Base-by-base conservation (phyloP, 2,888 invertebrate genomes). In the Choreutis nemorana region DNA sequence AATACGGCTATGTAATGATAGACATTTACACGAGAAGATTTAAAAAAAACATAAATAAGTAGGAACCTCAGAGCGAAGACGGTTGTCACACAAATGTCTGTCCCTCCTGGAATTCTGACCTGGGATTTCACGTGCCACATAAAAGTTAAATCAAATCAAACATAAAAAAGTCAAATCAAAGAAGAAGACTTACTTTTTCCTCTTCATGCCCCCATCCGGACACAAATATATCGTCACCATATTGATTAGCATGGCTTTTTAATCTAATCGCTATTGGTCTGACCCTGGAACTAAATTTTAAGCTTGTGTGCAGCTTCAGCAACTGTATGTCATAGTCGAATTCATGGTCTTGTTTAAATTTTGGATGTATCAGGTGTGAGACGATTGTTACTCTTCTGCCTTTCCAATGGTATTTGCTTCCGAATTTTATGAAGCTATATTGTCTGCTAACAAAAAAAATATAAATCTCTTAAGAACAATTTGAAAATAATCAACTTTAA, bases 301-400 rank as follows among this genome's bases (percentile, higher is more conserved):
- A 31, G 1, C 31, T 32, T 11, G 46, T 42, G 1, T 34, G 28
- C 3, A 65, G 25, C 16, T 37, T 36, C 11, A 71, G 30, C 2
- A 72, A 37, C 29, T 70, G 72, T 0, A 64, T 33, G 23, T 72
- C 71, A n/a, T 50, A 70, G 26, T 70, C 67, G 15, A 66, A 72
- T 2, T 33, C 35, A 30, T 68, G 70, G 0, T 41, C 12, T 0
- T 30, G 21, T 4, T 48, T 37, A 31, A 55, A 71, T 2, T 44
- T 33, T 0, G 71, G 71, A 11, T 72, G 70, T 2, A 62, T 18
- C 8, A 56, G 32, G 27, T 67, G 67, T 0, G 29, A 27, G 0
- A 27, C 25, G 1, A 72, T 41, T 8, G 23, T 44, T 0, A 63
- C 35, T 33, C 53, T 47, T 0, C 31, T 31, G 2, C 64, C 59